Evolutionary conservation across 2,113 vertebrate species (phyloP), one percentile per base, ranked within the genome.

Genomic region (Hemiscyllium ocellatum): DNA sequence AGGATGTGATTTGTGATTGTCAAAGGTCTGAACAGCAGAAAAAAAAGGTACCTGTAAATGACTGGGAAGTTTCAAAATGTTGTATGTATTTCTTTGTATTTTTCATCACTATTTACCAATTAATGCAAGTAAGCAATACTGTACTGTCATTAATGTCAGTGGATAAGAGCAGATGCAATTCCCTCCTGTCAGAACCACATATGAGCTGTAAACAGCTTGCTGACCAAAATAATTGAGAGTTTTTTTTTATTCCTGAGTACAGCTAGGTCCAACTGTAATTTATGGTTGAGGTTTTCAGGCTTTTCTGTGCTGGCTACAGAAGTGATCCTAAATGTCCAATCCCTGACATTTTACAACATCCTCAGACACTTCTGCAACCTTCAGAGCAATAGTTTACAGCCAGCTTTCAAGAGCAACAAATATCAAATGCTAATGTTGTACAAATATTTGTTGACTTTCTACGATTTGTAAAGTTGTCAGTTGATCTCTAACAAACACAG

Each of bases 401-500:
- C 13, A n/a, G 24, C 87, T 56, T 13, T 91, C 87, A 61, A 6
- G 15, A 15, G 87, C 52, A 91, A 50, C 52, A 15, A 65, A 2
- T 61, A 13, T 61, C 15, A 17, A 91, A 65, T 17, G 89, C 17
- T 52, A 95, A 76, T 95, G 47, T 95, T 76, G 42, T 69, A 95
- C 94, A 95, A 95, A 95, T 72, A 52, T 76, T 95, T 76, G 69
- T 50, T 69, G 29, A 69, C 12, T 22, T 95, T 95, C 69, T 95
- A 47, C 52, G 94, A 47, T 72, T 95, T 95, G 68, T 95, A 95
- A 76, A 95, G 72, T 70, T 95, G 69, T 76, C 47, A 52, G 68
- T 72, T 95, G 94, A 95, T 76, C 94, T 95, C 94, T 76, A 95
- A 42, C 50, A 52, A 95, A 95, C 89, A 93, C 89, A 93, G 89